A percentile compares a stretch with the other conserved stretches of the same genome.
Conservation (phyloP, 2,888 invertebrate species). For the Drosophila aldrichi region DNA sequence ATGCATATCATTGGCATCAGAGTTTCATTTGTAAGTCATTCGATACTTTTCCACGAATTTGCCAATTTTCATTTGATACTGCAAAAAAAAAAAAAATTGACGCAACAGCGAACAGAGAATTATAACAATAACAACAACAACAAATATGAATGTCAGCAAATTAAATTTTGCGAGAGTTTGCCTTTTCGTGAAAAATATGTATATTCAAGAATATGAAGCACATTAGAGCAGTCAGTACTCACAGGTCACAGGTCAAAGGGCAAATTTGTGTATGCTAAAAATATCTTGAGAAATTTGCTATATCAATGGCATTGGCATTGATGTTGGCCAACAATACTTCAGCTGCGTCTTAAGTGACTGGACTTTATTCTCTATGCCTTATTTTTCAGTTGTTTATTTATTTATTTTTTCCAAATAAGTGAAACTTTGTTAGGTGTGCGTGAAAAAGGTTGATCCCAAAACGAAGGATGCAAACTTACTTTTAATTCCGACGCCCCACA, state of each 20-base stretch:
- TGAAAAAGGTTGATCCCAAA: constrained; percentile 23
- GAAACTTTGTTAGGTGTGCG: constrained; percentile 12
- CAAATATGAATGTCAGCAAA: constrained; percentile 6
- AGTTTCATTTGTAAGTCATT: constrained; percentile 21
- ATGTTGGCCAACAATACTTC: not conserved
- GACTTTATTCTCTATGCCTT: constrained; percentile 16
- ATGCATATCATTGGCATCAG: constrained; percentile 2
- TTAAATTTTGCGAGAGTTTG: constrained; percentile 1
- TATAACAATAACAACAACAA: not conserved
- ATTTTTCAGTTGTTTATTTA: constrained; percentile 13
- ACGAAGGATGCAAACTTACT: constrained; percentile 61
- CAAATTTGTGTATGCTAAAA: not conserved
- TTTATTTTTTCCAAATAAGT: constrained; percentile 14
- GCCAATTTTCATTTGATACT: constrained; percentile 33
- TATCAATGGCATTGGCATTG: constrained; percentile 3
- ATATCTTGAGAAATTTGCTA: constrained; percentile 2
- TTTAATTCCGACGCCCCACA: constrained; percentile 71
- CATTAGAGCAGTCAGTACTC: not conserved
- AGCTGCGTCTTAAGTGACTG: constrained; percentile 16
- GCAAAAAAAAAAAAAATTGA: constrained; percentile 9
- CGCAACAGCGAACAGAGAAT: not conserved
- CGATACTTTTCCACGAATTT: constrained; percentile 48
- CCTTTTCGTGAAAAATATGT: not conserved
- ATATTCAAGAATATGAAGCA: not conserved
- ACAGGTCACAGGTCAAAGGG: not conserved